These are phyloP conservation scores for Crotalus tigris DNA, from an alignment of 2,113 vertebrate species.

Conservation along the genomic window DNA sequence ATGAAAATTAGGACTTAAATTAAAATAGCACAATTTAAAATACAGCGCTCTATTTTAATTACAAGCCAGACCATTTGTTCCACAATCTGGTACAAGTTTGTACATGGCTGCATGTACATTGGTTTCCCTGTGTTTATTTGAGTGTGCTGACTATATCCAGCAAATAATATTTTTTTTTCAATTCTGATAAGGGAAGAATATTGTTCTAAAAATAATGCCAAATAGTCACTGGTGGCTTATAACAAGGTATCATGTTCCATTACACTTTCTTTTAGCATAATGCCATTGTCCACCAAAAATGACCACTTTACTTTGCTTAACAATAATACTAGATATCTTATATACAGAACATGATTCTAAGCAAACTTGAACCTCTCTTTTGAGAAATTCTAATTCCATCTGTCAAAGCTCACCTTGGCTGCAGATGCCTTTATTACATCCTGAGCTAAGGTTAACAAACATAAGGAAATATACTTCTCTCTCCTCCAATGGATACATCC, in stretches of 20 bases:
- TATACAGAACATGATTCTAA: not conserved
- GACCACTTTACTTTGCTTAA: not conserved
- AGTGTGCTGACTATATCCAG: too few species aligned
- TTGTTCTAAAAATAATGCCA: not conserved
- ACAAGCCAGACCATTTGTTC: not conserved
- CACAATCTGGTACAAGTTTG: not conserved
- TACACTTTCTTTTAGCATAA: not conserved
- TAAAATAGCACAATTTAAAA: not conserved
- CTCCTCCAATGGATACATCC: not conserved
- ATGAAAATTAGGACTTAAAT: not conserved
- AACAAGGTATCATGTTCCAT: not conserved
- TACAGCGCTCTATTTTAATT: not conserved
- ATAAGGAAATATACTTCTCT: not conserved
- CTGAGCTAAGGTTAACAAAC: constrained; percentile 3
- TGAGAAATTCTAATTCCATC: not conserved
- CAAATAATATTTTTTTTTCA: not conserved
- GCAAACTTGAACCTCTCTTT: not conserved
- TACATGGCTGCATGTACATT: not conserved
- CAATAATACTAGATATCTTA: not conserved
- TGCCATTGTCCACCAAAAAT: not conserved
- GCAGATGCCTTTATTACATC: not conserved
- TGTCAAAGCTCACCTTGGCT: not conserved
- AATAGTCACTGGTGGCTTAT: not conserved
- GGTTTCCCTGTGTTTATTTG: not conserved
- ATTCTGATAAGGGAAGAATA: not conserved